Conservation (phyloP, 2,113 vertebrate species). For the Herpetotheres cachinnans region DNA sequence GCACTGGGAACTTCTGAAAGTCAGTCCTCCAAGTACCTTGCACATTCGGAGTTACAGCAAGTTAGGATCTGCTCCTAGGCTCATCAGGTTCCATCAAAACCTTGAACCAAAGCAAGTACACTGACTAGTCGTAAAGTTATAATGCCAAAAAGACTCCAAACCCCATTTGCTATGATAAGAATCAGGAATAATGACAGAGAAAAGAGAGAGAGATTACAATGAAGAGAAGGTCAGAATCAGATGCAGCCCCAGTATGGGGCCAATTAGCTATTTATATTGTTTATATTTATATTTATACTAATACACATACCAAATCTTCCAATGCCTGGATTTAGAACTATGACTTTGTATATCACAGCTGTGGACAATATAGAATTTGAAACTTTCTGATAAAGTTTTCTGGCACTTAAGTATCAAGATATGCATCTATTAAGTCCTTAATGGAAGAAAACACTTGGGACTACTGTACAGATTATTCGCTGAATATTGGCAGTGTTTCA, state of each 20-base stretch:
- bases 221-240: background rate
- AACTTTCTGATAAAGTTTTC: background rate
- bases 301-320: background rate
- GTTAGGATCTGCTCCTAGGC: background rate
- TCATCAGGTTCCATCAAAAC: background rate
- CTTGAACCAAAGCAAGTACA: background rate
- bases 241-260: background rate
- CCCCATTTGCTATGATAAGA: background rate
- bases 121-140: background rate
- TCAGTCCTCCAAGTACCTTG: background rate
- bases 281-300: background rate
- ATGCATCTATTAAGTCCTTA: background rate
- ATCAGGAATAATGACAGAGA: background rate
- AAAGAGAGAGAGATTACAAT: background rate
- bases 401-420: background rate
- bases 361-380: background rate
- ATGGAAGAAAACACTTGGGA: background rate
- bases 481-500: background rate
- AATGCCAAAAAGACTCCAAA: background rate
- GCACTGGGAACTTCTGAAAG: background rate
- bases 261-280: background rate
- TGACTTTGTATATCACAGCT: background rate
- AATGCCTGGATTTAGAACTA: background rate
- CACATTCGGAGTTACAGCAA: background rate
- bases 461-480: background rate